A percentile compares a stretch with the other conserved stretches of the same genome.
These are phyloP conservation scores for Thereuonema tuberculata DNA, from an alignment of 1,140 invertebrate species.

Conservation along the genomic window DNA sequence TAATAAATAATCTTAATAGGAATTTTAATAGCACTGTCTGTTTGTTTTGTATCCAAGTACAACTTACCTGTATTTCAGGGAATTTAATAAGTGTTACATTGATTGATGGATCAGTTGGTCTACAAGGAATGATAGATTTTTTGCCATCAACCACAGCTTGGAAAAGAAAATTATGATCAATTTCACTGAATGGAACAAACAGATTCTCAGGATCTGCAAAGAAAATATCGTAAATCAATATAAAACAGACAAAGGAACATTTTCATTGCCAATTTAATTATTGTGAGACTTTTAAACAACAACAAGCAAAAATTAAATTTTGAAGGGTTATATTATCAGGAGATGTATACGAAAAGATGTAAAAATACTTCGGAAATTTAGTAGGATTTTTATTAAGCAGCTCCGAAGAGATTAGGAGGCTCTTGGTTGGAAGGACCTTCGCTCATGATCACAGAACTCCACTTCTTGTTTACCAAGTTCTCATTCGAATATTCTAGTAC, in stretches of 20 bases:
- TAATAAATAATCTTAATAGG: too few species aligned
- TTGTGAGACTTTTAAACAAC: background rate
- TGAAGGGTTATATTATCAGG: background rate
- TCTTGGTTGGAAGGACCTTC: too few species aligned
- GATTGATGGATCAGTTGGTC: constrained; percentile 8
- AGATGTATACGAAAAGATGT: background rate
- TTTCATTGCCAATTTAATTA: background rate
- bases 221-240: too few species aligned
- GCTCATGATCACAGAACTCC: too few species aligned
- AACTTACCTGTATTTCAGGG: background rate
- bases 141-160: background rate
- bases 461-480: too few species aligned
- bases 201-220: background rate
- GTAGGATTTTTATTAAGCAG: background rate
- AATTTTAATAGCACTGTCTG: too few species aligned
- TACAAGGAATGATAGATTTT: constrained; percentile 10
- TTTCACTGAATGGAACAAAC: background rate
- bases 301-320: background rate
- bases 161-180: background rate
- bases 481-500: too few species aligned
- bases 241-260: too few species aligned
- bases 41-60: too few species aligned
- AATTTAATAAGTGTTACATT: constrained; percentile 10
- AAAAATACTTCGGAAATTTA: background rate
- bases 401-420: too few species aligned